Percentiles rank a stretch among this genome's conserved stretches.
Evolutionary conservation across 2,888 invertebrate species (phyloP).

Genomic region (Nasonia oneida): DNA sequence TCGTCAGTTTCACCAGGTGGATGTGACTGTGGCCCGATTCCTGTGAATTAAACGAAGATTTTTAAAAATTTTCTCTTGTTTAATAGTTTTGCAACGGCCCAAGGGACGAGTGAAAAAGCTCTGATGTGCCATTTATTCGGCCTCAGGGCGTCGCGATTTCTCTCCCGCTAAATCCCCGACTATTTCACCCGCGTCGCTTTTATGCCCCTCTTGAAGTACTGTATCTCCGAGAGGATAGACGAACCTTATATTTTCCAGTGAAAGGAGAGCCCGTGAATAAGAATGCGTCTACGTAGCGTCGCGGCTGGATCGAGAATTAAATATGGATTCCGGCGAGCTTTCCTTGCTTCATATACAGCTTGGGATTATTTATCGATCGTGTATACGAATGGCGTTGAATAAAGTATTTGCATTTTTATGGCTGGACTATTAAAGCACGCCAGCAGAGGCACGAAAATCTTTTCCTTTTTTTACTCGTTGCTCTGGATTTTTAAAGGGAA

Average conservation of each 20-base stretch:
- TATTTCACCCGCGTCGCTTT: not conserved
- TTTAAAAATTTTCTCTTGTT: not conserved
- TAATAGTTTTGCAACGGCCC: conserved; percentile 51
- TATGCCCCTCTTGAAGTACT: not conserved
- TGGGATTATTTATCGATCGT: not conserved
- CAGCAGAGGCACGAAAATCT: not conserved
- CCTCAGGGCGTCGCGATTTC: conserved; percentile 10
- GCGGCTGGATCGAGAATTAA: not conserved
- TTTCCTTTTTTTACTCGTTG: not conserved
- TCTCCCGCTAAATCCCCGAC: not conserved
- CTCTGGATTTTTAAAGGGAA: not conserved
- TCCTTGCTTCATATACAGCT: not conserved
- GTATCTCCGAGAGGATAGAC: not conserved
- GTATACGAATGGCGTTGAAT: not conserved
- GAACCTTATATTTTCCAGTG: not conserved
- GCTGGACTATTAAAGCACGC: not conserved
- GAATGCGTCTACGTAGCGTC: not conserved
- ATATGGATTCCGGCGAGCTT: not conserved
- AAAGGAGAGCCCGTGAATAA: not conserved
- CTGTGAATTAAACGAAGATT: conserved; percentile 76
- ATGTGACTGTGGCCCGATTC: conserved; percentile 89
- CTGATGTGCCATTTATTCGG: not conserved
- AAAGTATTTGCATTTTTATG: conserved; percentile 1
- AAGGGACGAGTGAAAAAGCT: not conserved
- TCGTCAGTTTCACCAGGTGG: conserved; percentile 95